Evolutionary conservation across 2,888 invertebrate genomes (phyloP), one percentile per base, ranked within the genome.

Genomic region (Dasysyrphus albostriatus): DNA sequence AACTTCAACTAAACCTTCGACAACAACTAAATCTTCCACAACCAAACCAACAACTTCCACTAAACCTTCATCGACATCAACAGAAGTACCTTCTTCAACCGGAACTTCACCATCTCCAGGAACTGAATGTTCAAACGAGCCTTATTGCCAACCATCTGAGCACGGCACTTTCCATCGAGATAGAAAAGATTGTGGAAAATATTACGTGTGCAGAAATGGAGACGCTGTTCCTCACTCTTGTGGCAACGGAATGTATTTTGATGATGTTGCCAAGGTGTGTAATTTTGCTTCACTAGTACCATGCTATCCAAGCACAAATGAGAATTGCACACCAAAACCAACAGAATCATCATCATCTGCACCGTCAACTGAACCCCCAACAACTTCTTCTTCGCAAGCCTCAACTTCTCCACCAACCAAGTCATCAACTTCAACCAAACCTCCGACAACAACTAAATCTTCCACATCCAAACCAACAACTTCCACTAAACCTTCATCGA

Each of bases 201-300:
- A 58, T 24, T 61, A 81, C 5, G 24, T 75, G 5, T 75, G 74
- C 32, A n/a, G 19, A n/a, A 63, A 58, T 47, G 73, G 73, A 10
- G 34, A 5, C 3, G 32, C 47, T 12, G n/a, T 34, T 3, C 5
- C 47, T 8, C 12, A 32, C 2, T 7, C 5, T 1, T 73, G 73
- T 2, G 14, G 16, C 0, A 6, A 4, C 0, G 80, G 59, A 9
- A 39, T 37, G 29, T 49, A 42, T n/a, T 80, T 80, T 14, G 80
- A 80, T 47, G 44, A 58, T 8, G 37, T 37, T 10, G n/a, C 5
- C 7, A 54, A 56, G 42, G 39, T 49, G 1, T 80, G 80, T 32
- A 80, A 74, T 32, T 73, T 42, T 37, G 14, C 47, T 9, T 2
- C n/a, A 0, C 16, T 65, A 9, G 74, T 67, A 10, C 4, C 39